Percentiles rank a stretch among this genome's conserved stretches.
Conservation (phyloP, 53 echinoderm and acorn worm species). For the Paracentrotus lividus region DNA sequence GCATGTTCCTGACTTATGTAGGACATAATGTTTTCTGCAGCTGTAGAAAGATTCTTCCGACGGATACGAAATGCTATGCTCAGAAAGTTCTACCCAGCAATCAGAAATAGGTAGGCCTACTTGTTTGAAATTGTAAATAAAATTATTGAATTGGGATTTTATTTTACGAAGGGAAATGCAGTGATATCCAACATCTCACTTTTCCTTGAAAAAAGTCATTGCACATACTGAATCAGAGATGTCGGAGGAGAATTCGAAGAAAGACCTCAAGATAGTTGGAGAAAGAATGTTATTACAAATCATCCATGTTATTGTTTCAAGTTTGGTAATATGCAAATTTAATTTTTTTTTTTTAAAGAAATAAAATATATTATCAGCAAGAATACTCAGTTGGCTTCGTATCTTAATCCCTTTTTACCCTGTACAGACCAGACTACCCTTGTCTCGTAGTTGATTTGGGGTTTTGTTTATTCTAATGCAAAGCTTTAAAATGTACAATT, state of each 20-base stretch:
- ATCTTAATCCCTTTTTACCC: too few species aligned
- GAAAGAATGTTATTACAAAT: neutral
- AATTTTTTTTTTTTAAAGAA: too few species aligned
- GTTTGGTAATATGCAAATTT: too few species aligned
- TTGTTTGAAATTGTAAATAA: neutral
- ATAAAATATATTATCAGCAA: too few species aligned
- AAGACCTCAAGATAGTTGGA: neutral
- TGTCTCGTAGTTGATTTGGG: too few species aligned
- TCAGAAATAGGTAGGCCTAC: constrained; percentile 1
- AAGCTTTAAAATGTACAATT: too few species aligned
- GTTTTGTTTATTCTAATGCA: too few species aligned
- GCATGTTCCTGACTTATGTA: neutral
- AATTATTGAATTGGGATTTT: neutral
- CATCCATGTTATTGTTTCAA: neutral
- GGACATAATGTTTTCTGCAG: neutral
- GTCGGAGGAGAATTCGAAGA: neutral
- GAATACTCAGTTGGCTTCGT: too few species aligned
- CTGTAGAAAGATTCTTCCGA: neutral
- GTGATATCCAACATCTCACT: neutral
- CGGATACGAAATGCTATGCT: neutral
- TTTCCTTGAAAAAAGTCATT: neutral
- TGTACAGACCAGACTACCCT: too few species aligned
- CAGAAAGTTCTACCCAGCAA: neutral
- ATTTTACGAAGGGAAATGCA: neutral
- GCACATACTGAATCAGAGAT: neutral